Evolutionary conservation across 2,888 invertebrate species (phyloP), one percentile per base, ranked within the genome.

Genomic region (Aplocera efformata): DNA sequence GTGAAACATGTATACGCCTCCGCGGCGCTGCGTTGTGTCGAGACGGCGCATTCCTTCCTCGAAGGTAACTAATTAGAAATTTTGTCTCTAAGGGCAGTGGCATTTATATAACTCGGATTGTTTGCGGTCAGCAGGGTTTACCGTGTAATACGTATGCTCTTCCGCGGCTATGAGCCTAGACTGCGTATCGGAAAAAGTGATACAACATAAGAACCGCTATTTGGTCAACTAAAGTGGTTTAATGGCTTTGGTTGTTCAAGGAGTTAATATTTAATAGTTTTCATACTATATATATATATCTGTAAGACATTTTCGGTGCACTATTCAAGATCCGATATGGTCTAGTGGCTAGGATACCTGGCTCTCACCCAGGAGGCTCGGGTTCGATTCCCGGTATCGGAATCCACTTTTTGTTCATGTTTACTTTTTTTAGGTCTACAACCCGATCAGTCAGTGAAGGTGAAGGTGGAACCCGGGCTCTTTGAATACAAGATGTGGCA

Each of bases 401-500:
- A 38, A n/a, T n/a, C n/a, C n/a, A 7, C 1, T 42, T 20, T 9
- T 6, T 10, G 11, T 32, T 24, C 39, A 44, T 36, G 21, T 11
- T 20, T n/a, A n/a, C 8, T 32, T 13, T 8, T 62, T 65, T 5
- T 56, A 91, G 92, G 92, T 17, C 60, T 92, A 1, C 82, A 90
- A 55, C 63, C 90, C 1, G 83, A 82, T 13, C 84, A 90, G 1
- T 85, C 92, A 3, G 72, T 94, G 21, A 91, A 92, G 54, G 91
- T 97, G 13, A 91, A 90, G 58, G 89, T 98, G 8, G 98, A 98
- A 69, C 97, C 97, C 0, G 96, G 96, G 0, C 81, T 98, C 25
- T 98, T 98, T 78, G 98, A 98, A 79, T 98, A 95, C 94, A 90
- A 96, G 66, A 92, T 93, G 21, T 98, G 98, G 98, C 96, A 97